Evolutionary conservation across 1,140 invertebrate genomes (phyloP).

Genomic region (Papilio polytes): DNA sequence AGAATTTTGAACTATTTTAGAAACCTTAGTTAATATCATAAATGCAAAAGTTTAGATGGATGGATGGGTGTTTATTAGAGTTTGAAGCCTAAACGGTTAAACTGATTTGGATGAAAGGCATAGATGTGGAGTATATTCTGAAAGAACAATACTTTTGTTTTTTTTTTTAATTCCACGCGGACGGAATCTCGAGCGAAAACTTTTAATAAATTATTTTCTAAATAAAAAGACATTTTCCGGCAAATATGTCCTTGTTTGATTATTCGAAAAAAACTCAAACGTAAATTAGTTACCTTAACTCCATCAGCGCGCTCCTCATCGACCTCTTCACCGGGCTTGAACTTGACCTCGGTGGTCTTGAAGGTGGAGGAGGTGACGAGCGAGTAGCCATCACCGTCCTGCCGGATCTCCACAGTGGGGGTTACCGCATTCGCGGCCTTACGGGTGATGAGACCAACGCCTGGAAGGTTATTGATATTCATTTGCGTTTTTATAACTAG

Average conservation of each 20-base stretch:
- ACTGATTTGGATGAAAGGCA: too few relatives aligned
- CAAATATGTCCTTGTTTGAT: background rate
- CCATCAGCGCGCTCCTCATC: constrained; percentile 93
- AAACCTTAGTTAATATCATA: too few relatives aligned
- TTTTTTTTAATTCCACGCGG: too few relatives aligned
- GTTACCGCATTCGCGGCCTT: constrained; percentile 90
- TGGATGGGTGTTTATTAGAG: too few relatives aligned
- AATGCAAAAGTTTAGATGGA: too few relatives aligned
- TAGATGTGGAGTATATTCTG: too few relatives aligned
- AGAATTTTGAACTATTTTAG: background rate
- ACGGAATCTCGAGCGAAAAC: too few relatives aligned
- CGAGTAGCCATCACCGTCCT: constrained; percentile 87
- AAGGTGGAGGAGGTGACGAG: constrained; percentile 92
- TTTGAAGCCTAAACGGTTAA: too few relatives aligned
- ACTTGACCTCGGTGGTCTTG: constrained; percentile 91
- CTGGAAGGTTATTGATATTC: constrained; percentile 76
- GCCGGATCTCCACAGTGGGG: constrained; percentile 88
- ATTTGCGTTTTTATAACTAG: background rate
- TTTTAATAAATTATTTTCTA: too few relatives aligned
- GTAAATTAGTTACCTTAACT: constrained; percentile 85
- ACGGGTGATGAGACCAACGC: constrained; percentile 89
- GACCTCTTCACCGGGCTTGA: constrained; percentile 92
- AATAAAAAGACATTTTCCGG: too few relatives aligned
- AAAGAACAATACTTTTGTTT: too few relatives aligned
- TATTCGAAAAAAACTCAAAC: background rate